Conservation (phyloP, 2,113 vertebrate species). For the Muscicapa adusta region DNA sequence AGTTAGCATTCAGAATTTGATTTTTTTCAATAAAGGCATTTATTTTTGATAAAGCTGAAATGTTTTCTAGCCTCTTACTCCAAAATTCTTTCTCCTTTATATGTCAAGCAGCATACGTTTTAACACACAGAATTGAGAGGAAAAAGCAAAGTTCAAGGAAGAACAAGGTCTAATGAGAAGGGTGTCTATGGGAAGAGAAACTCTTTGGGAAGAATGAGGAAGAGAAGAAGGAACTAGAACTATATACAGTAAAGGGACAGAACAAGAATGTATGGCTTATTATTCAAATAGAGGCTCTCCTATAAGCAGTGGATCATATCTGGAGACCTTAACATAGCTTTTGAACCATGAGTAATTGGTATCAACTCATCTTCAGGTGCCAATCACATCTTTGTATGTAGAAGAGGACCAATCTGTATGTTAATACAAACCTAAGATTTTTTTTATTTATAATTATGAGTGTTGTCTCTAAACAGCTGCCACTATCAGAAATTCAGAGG, state of each 20-base stretch:
- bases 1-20: background rate
- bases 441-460: background rate
- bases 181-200: background rate
- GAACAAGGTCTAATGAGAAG: background rate
- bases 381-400: background rate
- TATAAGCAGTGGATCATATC: background rate
- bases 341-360: background rate
- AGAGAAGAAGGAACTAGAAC: background rate
- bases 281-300: background rate
- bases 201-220: background rate
- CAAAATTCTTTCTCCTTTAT: background rate
- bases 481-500: background rate
- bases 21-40: background rate
- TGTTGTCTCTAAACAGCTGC: background rate
- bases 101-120: background rate
- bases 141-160: background rate
- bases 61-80: background rate
- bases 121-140: rapidly evolving
- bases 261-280: background rate
- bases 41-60: background rate
- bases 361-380: background rate
- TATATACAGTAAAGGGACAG: background rate
- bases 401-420: background rate
- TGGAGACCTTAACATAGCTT: background rate
- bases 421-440: background rate